Evolutionary conservation across 1,140 invertebrate genomes (phyloP), one percentile per base, ranked within the genome.

Genomic region (Acarapis woodi): DNA sequence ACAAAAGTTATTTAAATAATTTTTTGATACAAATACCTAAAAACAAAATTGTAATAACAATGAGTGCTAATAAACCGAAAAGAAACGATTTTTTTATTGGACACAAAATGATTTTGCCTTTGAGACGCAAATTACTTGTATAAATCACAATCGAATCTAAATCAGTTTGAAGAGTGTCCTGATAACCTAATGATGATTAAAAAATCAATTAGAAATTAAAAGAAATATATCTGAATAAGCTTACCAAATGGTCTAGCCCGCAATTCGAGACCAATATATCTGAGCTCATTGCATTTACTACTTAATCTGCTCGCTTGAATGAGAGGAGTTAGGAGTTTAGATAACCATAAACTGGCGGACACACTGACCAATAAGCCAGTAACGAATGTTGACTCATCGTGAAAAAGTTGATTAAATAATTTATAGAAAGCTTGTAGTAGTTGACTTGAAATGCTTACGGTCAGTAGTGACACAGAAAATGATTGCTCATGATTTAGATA

Each of bases 251-350:
- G 72, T 19, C 72, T 58, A n/a, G 66, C 63, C 24, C 71, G 59
- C 32, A 75, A 62, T 52, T 76, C 70, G 48, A 76, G 73, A 0
- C 73, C 73, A 41, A 73, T 64, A 30, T 57, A 60, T 52, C 66
- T 64, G 15, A 72, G 64, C 46, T 61, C 63, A 9, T 63, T 60
- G 47, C 72, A 75, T 6, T 67, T 64, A n/a, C 63, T 65, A 2
- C 73, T 71, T 47, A 80, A 61, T 30, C 73, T 60, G 10, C 74
- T 71, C 20, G 74, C 75, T 68, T 78, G 53, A 46, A 53, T 61
- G 5, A 39, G 10, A 6, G 37, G 36, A 8, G 43, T 19, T 0
- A 35, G 6, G 3, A 44, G n/a, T n/a, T 42, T 15, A 10, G 25
- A 2, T 12, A 44, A 29, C 40, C 43, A 44, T 12, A 16, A 20